A percentile compares a stretch with the other conserved stretches of the same genome.
phyloP scores from a whole-genome alignment of 2,888 invertebrate genomes.

The Seira ritae region DNA sequence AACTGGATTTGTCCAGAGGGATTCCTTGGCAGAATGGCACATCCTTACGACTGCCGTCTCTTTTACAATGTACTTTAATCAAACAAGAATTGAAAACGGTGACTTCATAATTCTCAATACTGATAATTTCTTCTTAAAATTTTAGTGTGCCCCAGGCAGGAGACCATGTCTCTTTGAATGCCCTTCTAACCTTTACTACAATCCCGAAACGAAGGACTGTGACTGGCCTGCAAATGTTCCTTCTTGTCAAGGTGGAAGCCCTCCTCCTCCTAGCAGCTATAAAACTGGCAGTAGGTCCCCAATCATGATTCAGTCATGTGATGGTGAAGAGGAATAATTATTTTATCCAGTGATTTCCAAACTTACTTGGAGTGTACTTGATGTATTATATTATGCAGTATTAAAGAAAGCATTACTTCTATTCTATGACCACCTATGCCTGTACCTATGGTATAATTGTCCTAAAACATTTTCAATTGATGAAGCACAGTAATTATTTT shows the following conservation, averaged over 20 bases:
- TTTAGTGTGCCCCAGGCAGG: slow-evolving; percentile 41
- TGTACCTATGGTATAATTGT: too few species aligned
- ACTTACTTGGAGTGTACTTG: slow-evolving; percentile 53
- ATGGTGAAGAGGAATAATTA: too few species aligned
- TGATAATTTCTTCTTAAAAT: too few species aligned
- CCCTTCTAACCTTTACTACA: slow-evolving; percentile 25
- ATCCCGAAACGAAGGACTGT: slow-evolving; percentile 40
- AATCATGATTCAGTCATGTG: too few species aligned
- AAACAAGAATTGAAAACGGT: too few species aligned
- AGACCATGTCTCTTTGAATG: slow-evolving; percentile 50
- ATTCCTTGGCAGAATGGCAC: slow-evolving; percentile 36
- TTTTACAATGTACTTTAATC: slow-evolving; percentile 55
- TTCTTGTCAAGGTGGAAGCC: slow-evolving; percentile 30
- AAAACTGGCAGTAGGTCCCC: too few species aligned
- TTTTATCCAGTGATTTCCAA: slow-evolving; percentile 54
- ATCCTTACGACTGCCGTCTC: slow-evolving; percentile 38
- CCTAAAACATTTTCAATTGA: too few species aligned
- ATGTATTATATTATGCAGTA: slow-evolving; percentile 47
- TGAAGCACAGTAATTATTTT: too few species aligned
- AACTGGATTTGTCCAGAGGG: slow-evolving; percentile 52
- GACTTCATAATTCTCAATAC: too few species aligned
- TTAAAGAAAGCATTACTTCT: slow-evolving; percentile 29
- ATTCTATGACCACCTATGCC: slow-evolving; percentile 46
- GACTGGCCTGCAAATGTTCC: slow-evolving; percentile 30
- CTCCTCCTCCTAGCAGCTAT: slow-evolving; percentile 77